These are phyloP conservation scores for Morelia viridis DNA, from an alignment of 2,797 vertebrate species.

Conservation along the genomic window DNA sequence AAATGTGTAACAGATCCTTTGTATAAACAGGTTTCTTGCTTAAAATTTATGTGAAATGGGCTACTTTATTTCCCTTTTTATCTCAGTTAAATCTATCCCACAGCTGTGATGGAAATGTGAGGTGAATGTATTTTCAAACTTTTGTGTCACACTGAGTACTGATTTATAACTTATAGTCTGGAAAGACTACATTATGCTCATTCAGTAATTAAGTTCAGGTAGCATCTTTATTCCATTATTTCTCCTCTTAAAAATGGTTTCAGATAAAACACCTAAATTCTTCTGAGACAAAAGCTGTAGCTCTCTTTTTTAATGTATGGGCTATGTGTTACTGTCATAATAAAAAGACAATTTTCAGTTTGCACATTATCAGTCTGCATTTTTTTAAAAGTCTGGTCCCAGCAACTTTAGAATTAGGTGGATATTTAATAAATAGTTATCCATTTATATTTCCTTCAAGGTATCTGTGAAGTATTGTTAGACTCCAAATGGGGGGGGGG, in stretches of 20 bases:
- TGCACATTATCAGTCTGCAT: slow-evolving; percentile 57
- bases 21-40: not conserved
- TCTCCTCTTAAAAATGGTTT: slow-evolving; percentile 52
- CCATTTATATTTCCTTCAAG: not conserved
- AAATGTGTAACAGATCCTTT: not conserved
- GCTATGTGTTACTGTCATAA: slow-evolving; percentile 45
- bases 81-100: not conserved
- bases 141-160: slow-evolving; percentile 33
- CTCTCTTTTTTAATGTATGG: not conserved
- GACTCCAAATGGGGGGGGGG: not conserved
- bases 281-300: slow-evolving; percentile 59
- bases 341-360: slow-evolving; percentile 61
- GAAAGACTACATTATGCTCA: slow-evolving; percentile 56
- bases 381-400: not conserved
- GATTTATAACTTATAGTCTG: slow-evolving; percentile 61
- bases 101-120: not conserved
- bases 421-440: not conserved
- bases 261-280: slow-evolving; percentile 43
- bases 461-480: not conserved
- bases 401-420: not conserved
- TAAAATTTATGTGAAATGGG: not conserved
- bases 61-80: not conserved
- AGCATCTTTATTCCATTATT: slow-evolving; percentile 45
- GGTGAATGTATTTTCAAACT: not conserved
- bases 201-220: slow-evolving; percentile 56